Conservation (phyloP, 2,113 vertebrate species). For the Ibidorhyncha struthersii region DNA sequence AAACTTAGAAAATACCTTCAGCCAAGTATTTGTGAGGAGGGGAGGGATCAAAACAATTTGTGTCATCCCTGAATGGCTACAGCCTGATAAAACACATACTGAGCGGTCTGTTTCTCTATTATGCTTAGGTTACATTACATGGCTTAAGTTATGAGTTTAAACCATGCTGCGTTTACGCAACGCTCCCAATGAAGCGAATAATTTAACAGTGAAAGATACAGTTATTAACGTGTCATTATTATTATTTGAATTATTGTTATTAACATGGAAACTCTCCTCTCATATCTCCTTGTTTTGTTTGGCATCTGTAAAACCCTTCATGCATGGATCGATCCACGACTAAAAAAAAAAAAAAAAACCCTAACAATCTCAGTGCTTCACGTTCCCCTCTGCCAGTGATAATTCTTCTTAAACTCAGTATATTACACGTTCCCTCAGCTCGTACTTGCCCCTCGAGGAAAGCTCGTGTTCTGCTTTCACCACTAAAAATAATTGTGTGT, state of each 20-base stretch:
- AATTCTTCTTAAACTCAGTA: background rate
- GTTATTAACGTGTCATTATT: background rate
- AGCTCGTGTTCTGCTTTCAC: background rate
- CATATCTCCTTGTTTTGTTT: rapidly evolving
- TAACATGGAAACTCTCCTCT: background rate
- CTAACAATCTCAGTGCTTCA: background rate
- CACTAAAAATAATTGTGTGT: background rate
- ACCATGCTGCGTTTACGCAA: background rate
- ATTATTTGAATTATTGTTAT: background rate
- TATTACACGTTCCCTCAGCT: background rate
- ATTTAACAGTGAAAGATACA: background rate
- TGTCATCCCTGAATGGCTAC: background rate
- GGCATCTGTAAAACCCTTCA: background rate
- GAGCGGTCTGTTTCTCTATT: background rate
- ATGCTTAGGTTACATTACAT: background rate
- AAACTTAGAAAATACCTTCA: background rate
- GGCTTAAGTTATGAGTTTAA: background rate
- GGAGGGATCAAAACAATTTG: background rate
- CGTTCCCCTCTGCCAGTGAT: background rate
- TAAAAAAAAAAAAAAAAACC: too few relatives aligned
- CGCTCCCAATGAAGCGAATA: background rate
- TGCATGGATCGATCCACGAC: rapidly evolving
- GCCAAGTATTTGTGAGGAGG: background rate
- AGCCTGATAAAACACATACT: background rate
- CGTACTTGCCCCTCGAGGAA: background rate